Evolutionary conservation across 1,140 invertebrate species (phyloP), one percentile per base, ranked within the genome.

Genomic region (Drosophila kohkoa): DNA sequence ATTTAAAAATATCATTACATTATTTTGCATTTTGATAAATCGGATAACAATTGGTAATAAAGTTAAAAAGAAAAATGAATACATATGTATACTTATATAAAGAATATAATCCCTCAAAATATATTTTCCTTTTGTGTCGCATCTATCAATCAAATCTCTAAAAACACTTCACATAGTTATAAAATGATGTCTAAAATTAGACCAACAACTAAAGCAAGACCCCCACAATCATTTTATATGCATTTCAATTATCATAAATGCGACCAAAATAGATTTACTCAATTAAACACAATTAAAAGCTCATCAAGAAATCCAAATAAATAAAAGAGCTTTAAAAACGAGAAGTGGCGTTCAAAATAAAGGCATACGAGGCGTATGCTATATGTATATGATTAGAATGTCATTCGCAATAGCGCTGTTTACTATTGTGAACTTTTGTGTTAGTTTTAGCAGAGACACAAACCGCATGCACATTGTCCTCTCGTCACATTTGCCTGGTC

Each of bases 401-500:
- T 0, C 30, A 35, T 35, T 49, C 16, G 51, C 46, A 63, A 62
- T 62, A 11, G 13, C 43, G 15, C 4, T 25, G 10, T 5, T 11
- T n/a, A 32, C 35, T 28, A 15, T 41, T 7, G 16, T 35, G 20
- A 51, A 20, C 30, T 63, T 38, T 38, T 25, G 30, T 62, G 30
- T 62, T 49, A 11, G 41, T 30, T 13, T 75, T 75, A 75, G 67
- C 58, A n/a, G 35, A 16, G 72, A 75, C 66, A 75, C 66, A 58
- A 75, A 75, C 72, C 72, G 13, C 25, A 16, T 52, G 35, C 46
- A 60, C 28, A 66, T 57, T 62, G 51, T 51, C 35, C 45, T 52
- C 32, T n/a, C 30, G n/a, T 65, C 13, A 32, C 81, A 58, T 72
- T 83, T 63, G 77, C 81, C 68, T 62, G 1, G 32, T 25, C 20